Conservation (phyloP, 1,140 invertebrate species). For the Neuroterus valhalla region DNA sequence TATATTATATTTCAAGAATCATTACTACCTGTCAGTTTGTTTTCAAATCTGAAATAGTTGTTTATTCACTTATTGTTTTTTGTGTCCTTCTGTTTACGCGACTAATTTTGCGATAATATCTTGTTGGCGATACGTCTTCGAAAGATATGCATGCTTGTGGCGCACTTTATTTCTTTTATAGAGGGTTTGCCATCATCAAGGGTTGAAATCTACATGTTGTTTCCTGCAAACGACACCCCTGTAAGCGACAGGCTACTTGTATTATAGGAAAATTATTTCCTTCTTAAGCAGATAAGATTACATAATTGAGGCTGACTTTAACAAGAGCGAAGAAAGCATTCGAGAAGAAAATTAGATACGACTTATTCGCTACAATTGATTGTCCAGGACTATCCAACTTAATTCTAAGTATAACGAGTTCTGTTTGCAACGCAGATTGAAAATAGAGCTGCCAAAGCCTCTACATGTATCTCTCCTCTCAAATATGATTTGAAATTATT, state of each 20-base stretch:
- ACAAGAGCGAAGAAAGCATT: neutral
- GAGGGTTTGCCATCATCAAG: neutral
- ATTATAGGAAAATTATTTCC: neutral
- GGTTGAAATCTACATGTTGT: neutral
- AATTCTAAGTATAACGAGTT: too few relatives aligned
- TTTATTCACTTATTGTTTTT: neutral
- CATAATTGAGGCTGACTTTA: neutral
- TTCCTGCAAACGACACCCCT: neutral
- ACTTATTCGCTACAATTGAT: too few relatives aligned
- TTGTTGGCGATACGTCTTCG: neutral
- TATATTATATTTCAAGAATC: too few relatives aligned
- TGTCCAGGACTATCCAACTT: too few relatives aligned
- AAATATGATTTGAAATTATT: too few relatives aligned
- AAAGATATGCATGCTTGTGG: neutral
- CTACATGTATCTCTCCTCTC: too few relatives aligned
- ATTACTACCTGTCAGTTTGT: too few relatives aligned
- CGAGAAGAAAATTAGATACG: neutral
- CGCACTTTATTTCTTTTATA: neutral
- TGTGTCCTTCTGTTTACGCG: neutral
- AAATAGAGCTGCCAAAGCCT: too few relatives aligned
- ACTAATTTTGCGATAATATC: neutral
- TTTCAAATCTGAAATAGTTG: neutral
- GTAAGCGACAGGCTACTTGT: neutral
- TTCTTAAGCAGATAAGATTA: neutral
- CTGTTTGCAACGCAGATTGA: too few relatives aligned